These are phyloP conservation scores for Mustelus asterias DNA, from an alignment of 2,113 vertebrate genomes.

Conservation along the genomic window DNA sequence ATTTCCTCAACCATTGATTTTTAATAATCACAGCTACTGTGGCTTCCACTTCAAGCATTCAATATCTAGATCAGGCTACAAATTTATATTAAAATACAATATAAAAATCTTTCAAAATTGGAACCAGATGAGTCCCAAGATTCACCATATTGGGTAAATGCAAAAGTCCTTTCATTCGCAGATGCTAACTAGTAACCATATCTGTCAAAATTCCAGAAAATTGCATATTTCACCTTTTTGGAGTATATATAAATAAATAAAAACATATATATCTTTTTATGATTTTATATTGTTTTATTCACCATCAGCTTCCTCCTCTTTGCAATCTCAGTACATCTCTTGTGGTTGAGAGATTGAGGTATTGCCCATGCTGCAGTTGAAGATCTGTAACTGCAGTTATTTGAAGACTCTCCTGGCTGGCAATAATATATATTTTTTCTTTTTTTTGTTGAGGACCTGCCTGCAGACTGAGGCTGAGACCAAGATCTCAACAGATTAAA, in stretches of 20 bases:
- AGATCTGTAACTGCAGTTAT: not conserved
- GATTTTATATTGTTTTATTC: not conserved
- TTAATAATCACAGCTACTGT: not conserved
- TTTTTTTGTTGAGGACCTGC: not conserved
- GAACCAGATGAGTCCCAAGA: not conserved
- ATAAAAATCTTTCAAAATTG: not conserved
- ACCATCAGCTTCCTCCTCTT: not conserved
- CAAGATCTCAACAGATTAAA: not conserved
- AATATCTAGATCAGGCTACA: not conserved
- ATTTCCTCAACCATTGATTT: not conserved
- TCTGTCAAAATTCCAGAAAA: not conserved
- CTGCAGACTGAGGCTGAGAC: not conserved
- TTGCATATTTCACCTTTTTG: not conserved
- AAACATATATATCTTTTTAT: not conserved
- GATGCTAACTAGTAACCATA: not conserved
- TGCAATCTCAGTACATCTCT: not conserved
- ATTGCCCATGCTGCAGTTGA: not conserved
- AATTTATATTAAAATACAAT: not conserved
- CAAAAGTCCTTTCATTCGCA: not conserved
- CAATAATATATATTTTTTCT: not conserved
- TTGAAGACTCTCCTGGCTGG: not conserved
- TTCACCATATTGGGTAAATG: not conserved
- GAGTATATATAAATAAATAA: not conserved
- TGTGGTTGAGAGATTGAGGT: not conserved
- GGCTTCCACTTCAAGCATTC: not conserved